A percentile compares a stretch with the other conserved stretches of the same genome.
These are phyloP conservation scores for Pavo muticus DNA, from an alignment of 2,113 vertebrate genomes.

Conservation along the genomic window DNA sequence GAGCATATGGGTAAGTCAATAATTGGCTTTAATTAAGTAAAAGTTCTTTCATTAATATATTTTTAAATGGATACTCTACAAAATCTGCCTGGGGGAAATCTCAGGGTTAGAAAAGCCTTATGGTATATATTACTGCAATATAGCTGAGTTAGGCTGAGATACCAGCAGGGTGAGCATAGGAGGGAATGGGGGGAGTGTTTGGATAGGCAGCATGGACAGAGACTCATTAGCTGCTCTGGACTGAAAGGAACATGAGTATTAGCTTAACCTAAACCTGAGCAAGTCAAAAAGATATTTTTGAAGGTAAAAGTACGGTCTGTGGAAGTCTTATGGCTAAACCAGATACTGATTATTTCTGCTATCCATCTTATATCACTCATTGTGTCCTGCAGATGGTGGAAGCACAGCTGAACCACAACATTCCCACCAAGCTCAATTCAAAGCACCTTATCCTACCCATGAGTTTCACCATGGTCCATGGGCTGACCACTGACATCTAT, in stretches of 20 bases:
- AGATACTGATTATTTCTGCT: too few relatives aligned
- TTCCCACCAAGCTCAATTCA: rapidly evolving
- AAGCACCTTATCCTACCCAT: rapidly evolving
- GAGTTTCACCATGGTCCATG: not conserved
- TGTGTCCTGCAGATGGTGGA: not conserved
- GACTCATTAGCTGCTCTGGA: not conserved
- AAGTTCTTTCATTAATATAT: conserved; percentile 18
- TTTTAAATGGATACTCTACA: conserved; percentile 10
- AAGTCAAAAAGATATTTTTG: not conserved
- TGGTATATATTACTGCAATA: not conserved
- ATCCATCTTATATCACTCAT: not conserved
- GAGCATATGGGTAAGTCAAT: conserved; percentile 1
- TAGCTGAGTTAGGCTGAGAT: not conserved
- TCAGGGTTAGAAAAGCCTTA: not conserved
- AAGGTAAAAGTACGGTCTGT: not conserved
- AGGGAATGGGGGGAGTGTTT: not conserved
- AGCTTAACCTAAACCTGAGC: not conserved
- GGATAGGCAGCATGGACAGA: not conserved
- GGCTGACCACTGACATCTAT: not conserved
- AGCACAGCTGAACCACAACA: not conserved
- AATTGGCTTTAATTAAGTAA: conserved; percentile 56
- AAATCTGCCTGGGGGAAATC: not conserved
- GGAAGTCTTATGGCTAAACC: rapidly evolving
- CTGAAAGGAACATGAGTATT: not conserved
- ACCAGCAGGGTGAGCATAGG: not conserved